Evolutionary conservation across 2,113 vertebrate genomes (phyloP).

Genomic region (Trochalopteron elliotii): DNA sequence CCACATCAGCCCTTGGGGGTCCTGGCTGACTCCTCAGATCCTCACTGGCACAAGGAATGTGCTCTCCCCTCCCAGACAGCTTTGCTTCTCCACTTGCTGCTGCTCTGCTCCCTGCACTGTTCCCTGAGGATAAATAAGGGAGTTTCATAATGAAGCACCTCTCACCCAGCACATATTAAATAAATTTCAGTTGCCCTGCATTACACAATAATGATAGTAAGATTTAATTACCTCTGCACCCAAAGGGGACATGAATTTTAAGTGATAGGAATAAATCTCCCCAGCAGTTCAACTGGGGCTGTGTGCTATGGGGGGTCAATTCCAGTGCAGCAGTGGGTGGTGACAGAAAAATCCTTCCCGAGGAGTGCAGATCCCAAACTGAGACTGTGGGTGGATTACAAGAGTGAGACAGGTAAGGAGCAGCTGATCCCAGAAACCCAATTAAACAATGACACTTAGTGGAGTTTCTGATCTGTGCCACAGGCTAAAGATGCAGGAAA

Average conservation of each 20-base stretch:
- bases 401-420: not conserved
- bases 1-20: not conserved
- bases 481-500: not conserved
- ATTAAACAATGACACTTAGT: not conserved
- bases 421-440: not conserved
- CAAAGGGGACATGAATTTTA: conserved; percentile 39
- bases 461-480: not conserved
- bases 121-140: conserved; percentile 22
- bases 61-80: not conserved
- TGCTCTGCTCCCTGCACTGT: not conserved
- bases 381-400: not conserved
- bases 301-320: not conserved
- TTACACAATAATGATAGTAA: conserved; percentile 47
- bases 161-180: conserved; percentile 50
- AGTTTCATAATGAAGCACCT: conserved; percentile 41
- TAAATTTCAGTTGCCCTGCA: conserved; percentile 45
- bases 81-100: not conserved
- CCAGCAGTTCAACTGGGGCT: not conserved
- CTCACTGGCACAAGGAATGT: rapidly evolving
- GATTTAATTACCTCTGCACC: conserved; percentile 55
- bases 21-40: not conserved
- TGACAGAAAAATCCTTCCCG: not conserved
- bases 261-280: conserved; percentile 14
- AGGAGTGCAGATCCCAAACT: not conserved
- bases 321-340: conserved; percentile 12